These are phyloP conservation scores for Sarcophaga bullata DNA, from an alignment of 1,140 invertebrate genomes.

Conservation along the genomic window DNA sequence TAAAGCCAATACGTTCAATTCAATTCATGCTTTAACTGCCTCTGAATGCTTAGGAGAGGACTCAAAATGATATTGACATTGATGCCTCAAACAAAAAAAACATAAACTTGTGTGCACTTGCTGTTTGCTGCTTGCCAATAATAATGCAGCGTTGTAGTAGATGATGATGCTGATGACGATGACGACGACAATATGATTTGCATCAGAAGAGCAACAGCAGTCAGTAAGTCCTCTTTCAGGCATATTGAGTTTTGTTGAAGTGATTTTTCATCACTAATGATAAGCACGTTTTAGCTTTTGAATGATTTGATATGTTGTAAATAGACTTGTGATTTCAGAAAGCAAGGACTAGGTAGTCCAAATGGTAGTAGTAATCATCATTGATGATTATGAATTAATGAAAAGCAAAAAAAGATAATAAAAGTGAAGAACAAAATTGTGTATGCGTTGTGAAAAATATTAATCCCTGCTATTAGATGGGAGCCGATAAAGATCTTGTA, in stretches of 20 bases:
- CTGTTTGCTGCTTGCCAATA: not conserved
- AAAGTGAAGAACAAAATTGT: too few relatives aligned
- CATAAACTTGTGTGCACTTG: conserved; percentile 1
- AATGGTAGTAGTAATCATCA: conserved; percentile 29
- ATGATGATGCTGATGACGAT: not conserved
- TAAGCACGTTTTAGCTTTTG: conserved; percentile 33
- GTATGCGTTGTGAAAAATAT: too few relatives aligned
- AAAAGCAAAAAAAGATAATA: not conserved
- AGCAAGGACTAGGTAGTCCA: conserved; percentile 14
- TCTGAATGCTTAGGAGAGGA: not conserved
- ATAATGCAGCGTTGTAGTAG: not conserved
- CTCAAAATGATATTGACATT: conserved; percentile 35
- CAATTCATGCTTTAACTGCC: not conserved
- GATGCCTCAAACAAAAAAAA: conserved; percentile 12
- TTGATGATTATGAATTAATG: conserved; percentile 33
- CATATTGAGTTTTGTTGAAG: conserved; percentile 16
- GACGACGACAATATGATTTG: not conserved
- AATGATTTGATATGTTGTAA: conserved; percentile 33
- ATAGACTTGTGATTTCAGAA: not conserved
- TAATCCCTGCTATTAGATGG: too few relatives aligned
- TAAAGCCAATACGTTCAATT: conserved; percentile 9
- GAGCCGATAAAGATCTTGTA: too few relatives aligned
- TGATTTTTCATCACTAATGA: conserved; percentile 40
- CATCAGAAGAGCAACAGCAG: not conserved
- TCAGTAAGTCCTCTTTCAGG: not conserved